Evolutionary conservation across 2,113 vertebrate genomes (phyloP).

Genomic region (Epinephelus lanceolatus): DNA sequence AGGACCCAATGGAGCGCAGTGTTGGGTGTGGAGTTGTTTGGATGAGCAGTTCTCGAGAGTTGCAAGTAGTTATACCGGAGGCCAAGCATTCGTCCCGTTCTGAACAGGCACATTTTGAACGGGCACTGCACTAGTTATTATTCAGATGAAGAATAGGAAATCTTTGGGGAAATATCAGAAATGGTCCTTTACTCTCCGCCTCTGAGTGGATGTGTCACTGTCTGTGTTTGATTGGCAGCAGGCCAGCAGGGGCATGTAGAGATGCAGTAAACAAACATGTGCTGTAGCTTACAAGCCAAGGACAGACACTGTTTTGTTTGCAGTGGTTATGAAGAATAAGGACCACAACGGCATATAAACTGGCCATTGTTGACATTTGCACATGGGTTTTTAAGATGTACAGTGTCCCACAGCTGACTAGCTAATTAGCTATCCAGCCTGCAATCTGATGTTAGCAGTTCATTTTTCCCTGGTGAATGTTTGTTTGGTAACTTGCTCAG

Average conservation of each 20-base stretch:
- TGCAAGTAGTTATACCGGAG: too few species aligned
- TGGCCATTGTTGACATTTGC: neutral
- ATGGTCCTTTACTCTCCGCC: neutral
- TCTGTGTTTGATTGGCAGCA: neutral
- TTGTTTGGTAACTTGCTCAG: slow-evolving; percentile 16
- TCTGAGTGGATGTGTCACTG: too few species aligned
- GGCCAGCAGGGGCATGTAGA: neutral
- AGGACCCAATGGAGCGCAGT: too few species aligned
- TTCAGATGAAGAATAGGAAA: neutral
- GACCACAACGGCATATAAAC: neutral
- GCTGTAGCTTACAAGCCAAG: neutral
- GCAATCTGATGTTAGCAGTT: neutral
- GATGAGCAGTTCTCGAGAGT: too few species aligned
- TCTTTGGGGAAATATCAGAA: neutral
- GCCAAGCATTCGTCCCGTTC: too few species aligned
- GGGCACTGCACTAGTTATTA: neutral
- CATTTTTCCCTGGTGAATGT: neutral
- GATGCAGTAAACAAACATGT: neutral
- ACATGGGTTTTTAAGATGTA: neutral
- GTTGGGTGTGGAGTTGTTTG: too few species aligned
- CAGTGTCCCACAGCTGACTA: neutral
- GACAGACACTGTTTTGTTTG: neutral
- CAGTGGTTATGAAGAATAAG: neutral
- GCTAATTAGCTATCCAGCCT: neutral
- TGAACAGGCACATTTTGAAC: too few species aligned